A percentile compares a stretch with the other conserved stretches of the same genome.
Evolutionary conservation across 1,140 invertebrate genomes (phyloP).

Genomic region (Saxidomus purpurata): DNA sequence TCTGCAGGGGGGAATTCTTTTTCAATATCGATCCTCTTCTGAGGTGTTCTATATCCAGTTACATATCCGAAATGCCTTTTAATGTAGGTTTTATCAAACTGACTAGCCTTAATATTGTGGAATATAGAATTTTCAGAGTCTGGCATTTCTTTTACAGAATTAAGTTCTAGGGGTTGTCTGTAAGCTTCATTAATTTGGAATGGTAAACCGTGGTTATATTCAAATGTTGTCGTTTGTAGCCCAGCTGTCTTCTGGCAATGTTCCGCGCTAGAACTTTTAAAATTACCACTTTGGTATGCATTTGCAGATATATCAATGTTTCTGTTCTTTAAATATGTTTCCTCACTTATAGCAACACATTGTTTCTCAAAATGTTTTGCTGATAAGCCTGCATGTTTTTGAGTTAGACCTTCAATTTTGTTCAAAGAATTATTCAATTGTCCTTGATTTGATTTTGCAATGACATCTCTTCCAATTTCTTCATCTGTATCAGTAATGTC

Average conservation of each 20-base stretch:
- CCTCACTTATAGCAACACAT: too few species aligned
- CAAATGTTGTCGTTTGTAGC: neutral
- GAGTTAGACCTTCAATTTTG: neutral
- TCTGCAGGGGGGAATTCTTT: constrained; percentile 47
- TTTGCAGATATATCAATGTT: neutral
- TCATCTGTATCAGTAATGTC: neutral
- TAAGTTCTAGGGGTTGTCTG: too few species aligned
- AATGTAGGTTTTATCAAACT: neutral
- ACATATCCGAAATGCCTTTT: neutral
- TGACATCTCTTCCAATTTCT: neutral
- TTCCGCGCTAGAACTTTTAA: neutral
- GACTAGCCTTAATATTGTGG: neutral
- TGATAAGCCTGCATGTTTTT: neutral
- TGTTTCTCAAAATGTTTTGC: too few species aligned
- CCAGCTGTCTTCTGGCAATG: neutral
- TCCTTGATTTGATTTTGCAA: neutral
- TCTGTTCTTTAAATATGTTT: neutral
- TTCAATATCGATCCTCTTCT: neutral
- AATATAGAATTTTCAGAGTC: too few species aligned
- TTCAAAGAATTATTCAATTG: neutral
- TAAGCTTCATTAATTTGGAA: too few species aligned
- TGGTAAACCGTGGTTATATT: constrained; percentile 58
- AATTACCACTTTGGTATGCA: neutral
- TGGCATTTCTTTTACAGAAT: too few species aligned
- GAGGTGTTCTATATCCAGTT: neutral